Evolutionary conservation across 1,140 invertebrate genomes (phyloP).

Genomic region (Caenorhabditis tropicalis): DNA sequence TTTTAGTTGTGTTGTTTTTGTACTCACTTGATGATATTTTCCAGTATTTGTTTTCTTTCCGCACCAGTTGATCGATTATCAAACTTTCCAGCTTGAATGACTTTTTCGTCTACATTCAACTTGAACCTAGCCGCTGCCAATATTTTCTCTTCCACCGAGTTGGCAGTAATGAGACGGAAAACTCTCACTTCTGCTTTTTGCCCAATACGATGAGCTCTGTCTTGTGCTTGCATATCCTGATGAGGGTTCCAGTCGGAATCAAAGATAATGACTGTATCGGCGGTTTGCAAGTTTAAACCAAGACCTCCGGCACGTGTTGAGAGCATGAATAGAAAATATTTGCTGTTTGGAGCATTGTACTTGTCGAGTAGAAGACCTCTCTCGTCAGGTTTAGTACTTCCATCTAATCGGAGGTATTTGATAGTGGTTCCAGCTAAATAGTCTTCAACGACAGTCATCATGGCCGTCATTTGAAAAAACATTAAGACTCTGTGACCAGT

Average conservation of each 20-base stretch:
- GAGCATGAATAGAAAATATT: slow-evolving; percentile 93
- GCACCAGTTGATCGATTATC: slow-evolving; percentile 96
- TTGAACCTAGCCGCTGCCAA: slow-evolving; percentile 86
- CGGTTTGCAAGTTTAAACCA: slow-evolving; percentile 94
- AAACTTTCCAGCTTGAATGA: slow-evolving; percentile 97
- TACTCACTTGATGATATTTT: slow-evolving; percentile 80
- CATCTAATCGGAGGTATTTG: slow-evolving; percentile 81
- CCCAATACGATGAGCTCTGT: slow-evolving; percentile 97
- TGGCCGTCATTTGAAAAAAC: slow-evolving; percentile 99
- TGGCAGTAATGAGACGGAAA: slow-evolving; percentile 93
- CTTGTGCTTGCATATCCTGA: slow-evolving; percentile 97
- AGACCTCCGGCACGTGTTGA: slow-evolving; percentile 95
- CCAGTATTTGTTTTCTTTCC: slow-evolving; percentile 91
- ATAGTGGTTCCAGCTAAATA: slow-evolving; percentile 85
- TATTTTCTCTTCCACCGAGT: slow-evolving; percentile 97
- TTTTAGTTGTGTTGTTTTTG: neutral
- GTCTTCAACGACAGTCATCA: slow-evolving; percentile 99
- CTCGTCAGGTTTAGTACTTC: slow-evolving; percentile 96
- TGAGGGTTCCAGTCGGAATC: slow-evolving; percentile 99
- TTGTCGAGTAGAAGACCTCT: slow-evolving; percentile 88
- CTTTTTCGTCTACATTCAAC: slow-evolving; percentile 98
- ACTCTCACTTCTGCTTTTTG: slow-evolving; percentile 98
- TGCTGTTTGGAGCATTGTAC: slow-evolving; percentile 88
- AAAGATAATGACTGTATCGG: slow-evolving; percentile 98
- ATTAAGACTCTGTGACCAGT: slow-evolving; percentile 90